These are phyloP conservation scores for Abrostola triplasia DNA, from an alignment of 2,888 invertebrate genomes.

Conservation along the genomic window DNA sequence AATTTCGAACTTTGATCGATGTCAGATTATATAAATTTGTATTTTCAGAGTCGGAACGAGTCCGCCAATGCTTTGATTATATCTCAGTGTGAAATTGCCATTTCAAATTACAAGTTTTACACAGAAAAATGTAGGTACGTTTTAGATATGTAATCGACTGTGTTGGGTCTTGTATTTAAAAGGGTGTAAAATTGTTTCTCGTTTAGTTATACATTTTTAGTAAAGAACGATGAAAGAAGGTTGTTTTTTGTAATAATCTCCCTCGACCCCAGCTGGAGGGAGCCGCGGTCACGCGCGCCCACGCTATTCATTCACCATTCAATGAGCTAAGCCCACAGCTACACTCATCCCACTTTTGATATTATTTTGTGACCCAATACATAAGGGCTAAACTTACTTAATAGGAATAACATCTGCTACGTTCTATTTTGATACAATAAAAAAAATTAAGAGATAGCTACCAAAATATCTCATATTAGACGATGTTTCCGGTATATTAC, in stretches of 20 bases:
- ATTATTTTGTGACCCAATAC: constrained; percentile 64
- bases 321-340: constrained; percentile 68
- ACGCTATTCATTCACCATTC: constrained; percentile 63
- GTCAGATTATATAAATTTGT: constrained; percentile 64
- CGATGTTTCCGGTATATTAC: no score
- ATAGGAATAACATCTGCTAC: constrained; percentile 67
- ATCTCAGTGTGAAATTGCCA: constrained; percentile 50
- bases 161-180: constrained; percentile 7
- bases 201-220: constrained; percentile 52
- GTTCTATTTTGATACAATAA: constrained; percentile 35
- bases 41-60: constrained; percentile 51
- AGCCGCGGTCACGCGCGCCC: constrained; percentile 69
- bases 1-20: constrained; percentile 70
- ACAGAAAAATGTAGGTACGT: constrained; percentile 17
- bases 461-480: no score
- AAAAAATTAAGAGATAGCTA: not conserved
- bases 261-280: constrained; percentile 57
- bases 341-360: constrained; percentile 68
- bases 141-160: constrained; percentile 28
- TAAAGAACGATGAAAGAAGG: constrained; percentile 65
- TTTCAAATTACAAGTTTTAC: constrained; percentile 44
- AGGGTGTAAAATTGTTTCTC: constrained; percentile 18
- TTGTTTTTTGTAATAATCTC: constrained; percentile 70
- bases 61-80: constrained; percentile 56
- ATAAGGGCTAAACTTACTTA: constrained; percentile 44